Percentiles rank a stretch among this genome's conserved stretches.
These are phyloP conservation scores for Mellilla xanthometata DNA, from an alignment of 2,888 invertebrate species.

Conservation along the genomic window DNA sequence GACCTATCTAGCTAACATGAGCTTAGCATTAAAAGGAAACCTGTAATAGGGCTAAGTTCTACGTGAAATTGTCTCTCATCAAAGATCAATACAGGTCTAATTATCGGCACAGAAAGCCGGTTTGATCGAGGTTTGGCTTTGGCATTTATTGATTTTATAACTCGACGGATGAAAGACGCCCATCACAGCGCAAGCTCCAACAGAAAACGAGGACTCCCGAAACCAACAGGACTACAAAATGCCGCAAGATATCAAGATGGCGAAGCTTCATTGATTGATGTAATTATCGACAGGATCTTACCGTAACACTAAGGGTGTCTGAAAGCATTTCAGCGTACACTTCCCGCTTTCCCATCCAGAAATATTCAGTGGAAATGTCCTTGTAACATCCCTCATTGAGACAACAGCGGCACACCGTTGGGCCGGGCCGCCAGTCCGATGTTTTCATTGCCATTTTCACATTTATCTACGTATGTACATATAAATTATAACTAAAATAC, in stretches of 20 bases:
- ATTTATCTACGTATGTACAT: slow-evolving; percentile 43
- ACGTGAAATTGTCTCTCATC: no score
- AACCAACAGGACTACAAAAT: slow-evolving; percentile 40
- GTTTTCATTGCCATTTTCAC: slow-evolving; percentile 65
- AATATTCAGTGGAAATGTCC: slow-evolving; percentile 77
- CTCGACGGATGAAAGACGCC: slow-evolving; percentile 33
- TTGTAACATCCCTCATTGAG: slow-evolving; percentile 73
- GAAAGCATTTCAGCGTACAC: slow-evolving; percentile 73
- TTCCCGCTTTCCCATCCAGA: slow-evolving; percentile 78
- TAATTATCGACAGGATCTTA: slow-evolving; percentile 41
- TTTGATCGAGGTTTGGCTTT: no score
- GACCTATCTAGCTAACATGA: no score
- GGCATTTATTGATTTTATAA: slow-evolving; percentile 44
- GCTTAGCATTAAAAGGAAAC: no score
- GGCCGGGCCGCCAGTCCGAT: slow-evolving; percentile 71
- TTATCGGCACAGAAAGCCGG: no score
- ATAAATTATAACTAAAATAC: slow-evolving; percentile 45
- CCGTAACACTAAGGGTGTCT: slow-evolving; percentile 61
- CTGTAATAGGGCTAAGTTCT: no score
- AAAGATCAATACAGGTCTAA: no score
- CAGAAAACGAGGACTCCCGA: slow-evolving; percentile 28
- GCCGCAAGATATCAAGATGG: slow-evolving; percentile 29
- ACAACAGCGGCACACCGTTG: slow-evolving; percentile 73
- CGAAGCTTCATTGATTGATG: slow-evolving; percentile 15
- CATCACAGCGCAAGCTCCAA: slow-evolving; percentile 12